Conservation (phyloP, 2,113 vertebrate genomes). For the Herpetotheres cachinnans region DNA sequence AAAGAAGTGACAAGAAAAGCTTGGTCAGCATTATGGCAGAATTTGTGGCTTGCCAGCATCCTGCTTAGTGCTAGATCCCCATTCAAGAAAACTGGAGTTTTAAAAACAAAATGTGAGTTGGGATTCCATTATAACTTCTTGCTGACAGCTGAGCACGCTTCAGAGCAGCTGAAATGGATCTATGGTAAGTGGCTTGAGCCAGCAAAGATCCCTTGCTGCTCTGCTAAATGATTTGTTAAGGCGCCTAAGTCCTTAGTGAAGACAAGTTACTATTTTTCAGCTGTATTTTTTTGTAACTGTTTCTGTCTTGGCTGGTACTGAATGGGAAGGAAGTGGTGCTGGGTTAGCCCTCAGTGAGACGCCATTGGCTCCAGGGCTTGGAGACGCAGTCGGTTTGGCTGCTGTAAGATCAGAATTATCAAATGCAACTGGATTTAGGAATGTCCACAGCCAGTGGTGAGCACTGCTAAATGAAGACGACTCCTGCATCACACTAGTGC, state of each 20-base stretch:
- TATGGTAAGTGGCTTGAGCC: background rate
- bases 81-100: background rate
- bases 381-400: background rate
- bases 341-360: background rate
- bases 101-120: background rate
- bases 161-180: background rate
- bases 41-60: background rate
- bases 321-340: background rate
- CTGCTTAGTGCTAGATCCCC: background rate
- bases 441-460: background rate
- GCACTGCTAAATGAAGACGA: background rate
- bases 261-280: background rate
- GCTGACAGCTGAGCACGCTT: background rate
- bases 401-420: background rate
- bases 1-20: background rate
- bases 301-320: background rate
- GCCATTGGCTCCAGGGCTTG: background rate
- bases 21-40: background rate
- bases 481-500: background rate
- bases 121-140: background rate
- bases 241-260: background rate
- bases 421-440: background rate
- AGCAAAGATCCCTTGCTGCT: background rate
- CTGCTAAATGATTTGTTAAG: background rate
- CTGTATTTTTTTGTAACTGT: background rate